phyloP scores from a whole-genome alignment of 2,797 vertebrate species.

The Erithacus rubecula region DNA sequence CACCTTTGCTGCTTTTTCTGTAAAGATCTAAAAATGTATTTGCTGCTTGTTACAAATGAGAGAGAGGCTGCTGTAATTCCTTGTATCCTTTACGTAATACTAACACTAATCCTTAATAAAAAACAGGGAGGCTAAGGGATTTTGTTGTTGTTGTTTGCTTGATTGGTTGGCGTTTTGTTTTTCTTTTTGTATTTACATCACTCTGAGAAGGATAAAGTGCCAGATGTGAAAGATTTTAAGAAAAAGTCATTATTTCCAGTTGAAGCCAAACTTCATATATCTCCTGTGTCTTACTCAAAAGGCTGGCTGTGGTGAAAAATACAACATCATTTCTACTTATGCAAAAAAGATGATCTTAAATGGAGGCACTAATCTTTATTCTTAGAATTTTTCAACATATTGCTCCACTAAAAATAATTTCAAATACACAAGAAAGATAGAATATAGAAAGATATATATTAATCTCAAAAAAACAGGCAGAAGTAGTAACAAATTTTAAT shows the following conservation, averaged over 20 bases:
- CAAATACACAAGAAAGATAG: neutral
- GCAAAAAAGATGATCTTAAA: neutral
- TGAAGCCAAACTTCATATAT: neutral
- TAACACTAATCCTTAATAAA: neutral
- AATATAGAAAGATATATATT: neutral
- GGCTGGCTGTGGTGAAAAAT: neutral
- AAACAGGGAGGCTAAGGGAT: rapidly evolving
- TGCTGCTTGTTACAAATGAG: neutral
- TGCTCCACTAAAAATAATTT: neutral
- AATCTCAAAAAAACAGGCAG: neutral
- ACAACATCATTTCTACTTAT: neutral
- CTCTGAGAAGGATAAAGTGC: neutral
- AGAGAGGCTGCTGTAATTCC: neutral
- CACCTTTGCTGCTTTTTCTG: neutral
- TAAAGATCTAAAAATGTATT: neutral
- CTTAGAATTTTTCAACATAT: neutral
- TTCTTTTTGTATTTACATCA: neutral
- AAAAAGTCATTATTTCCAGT: neutral
- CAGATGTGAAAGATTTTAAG: neutral
- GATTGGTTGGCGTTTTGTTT: neutral
- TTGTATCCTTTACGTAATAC: neutral
- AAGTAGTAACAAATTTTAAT: neutral
- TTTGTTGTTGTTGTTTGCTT: neutral
- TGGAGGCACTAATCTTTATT: neutral
- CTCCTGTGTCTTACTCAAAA: neutral